Conservation (phyloP, 2,888 invertebrate species). For the Mesodorylaimus sp. region DNA sequence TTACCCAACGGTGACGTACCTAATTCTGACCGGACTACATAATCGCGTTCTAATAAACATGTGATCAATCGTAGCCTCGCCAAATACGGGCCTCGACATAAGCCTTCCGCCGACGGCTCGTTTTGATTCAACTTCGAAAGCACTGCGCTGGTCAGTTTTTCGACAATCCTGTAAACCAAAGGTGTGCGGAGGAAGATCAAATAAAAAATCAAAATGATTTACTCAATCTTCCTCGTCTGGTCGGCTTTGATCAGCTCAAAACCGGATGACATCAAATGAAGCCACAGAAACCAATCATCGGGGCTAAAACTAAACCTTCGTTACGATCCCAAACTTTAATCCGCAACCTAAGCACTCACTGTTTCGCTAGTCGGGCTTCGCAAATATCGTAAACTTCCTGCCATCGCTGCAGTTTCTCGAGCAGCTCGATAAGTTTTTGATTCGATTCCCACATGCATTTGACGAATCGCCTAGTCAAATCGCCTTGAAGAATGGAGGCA, state of each 20-base stretch:
- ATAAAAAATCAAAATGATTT: too few relatives aligned
- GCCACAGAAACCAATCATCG: conserved; percentile 17
- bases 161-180: too few relatives aligned
- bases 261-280: conserved; percentile 7
- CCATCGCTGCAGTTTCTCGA: neutral
- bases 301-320: conserved; percentile 5
- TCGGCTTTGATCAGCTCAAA: neutral
- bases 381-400: conserved; percentile 1
- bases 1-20: conserved; percentile 13
- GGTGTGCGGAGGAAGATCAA: too few relatives aligned
- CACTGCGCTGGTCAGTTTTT: too few relatives aligned
- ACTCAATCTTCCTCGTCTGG: conserved; percentile 51
- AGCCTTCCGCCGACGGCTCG: too few relatives aligned
- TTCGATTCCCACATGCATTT: neutral
- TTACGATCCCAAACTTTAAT: too few relatives aligned
- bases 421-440: neutral
- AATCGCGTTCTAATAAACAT: conserved; percentile 17
- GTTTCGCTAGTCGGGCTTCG: neutral
- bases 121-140: too few relatives aligned
- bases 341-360: conserved; percentile 3
- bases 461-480: conserved; percentile 45
- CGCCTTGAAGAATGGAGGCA: conserved; percentile 57
- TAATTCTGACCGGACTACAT: conserved; percentile 13
- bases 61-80: conserved; percentile 49
- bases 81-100: too few relatives aligned